A percentile compares a stretch with the other conserved stretches of the same genome.
Conservation (phyloP, 2,113 vertebrate species). For the Cynoglossus semilaevis region DNA sequence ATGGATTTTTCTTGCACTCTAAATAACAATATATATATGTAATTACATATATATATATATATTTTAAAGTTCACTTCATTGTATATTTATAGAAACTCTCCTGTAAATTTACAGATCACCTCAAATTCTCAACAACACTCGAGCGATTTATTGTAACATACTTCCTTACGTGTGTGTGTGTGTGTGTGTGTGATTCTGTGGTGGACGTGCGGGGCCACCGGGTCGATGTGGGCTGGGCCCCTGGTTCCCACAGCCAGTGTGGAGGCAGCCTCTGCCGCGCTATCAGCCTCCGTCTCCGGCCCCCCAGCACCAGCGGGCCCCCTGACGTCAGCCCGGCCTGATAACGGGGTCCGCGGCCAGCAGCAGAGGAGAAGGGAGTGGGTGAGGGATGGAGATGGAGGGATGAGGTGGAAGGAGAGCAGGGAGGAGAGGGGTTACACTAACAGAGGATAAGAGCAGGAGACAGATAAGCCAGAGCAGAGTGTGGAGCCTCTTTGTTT, state of each 20-base stretch:
- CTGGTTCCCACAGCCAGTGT: conserved; percentile 70
- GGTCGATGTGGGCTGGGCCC: conserved; percentile 62
- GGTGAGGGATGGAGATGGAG: conserved; percentile 37
- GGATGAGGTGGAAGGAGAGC: conserved; percentile 60
- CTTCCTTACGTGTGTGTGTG: neutral
- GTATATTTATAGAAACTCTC: too few species aligned
- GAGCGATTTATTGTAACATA: neutral
- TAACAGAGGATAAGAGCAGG: conserved; percentile 81
- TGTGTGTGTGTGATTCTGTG: conserved; percentile 27
- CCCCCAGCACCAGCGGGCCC: conserved; percentile 62
- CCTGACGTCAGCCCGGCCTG: conserved; percentile 72
- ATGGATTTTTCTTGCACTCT: too few species aligned
- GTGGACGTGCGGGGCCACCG: conserved; percentile 65
- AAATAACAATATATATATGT: too few species aligned
- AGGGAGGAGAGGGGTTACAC: conserved; percentile 75
- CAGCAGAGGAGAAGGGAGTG: neutral
- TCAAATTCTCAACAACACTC: neutral
- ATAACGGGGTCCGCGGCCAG: conserved; percentile 64
- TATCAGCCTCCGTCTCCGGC: conserved; percentile 74
- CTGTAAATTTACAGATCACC: neutral
- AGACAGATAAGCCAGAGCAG: conserved; percentile 76
- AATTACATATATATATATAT: too few species aligned
- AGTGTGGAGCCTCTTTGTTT: conserved; percentile 79
- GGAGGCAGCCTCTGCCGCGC: conserved; percentile 62
- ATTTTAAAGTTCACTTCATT: too few species aligned